Evolutionary conservation across 2,797 vertebrate species (phyloP).

Genomic region (Triplophysa yarkandensis): DNA sequence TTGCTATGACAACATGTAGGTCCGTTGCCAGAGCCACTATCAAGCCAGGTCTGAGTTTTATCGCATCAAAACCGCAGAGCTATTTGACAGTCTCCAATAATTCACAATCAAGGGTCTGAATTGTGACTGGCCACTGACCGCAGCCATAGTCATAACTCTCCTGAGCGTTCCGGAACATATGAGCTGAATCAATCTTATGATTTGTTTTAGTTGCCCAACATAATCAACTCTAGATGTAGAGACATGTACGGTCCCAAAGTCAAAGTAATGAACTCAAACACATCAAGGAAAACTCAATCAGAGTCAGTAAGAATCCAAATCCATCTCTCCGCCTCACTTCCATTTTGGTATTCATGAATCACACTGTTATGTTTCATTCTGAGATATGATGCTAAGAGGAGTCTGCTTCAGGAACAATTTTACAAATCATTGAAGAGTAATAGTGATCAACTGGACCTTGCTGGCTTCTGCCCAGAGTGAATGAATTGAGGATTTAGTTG

Average conservation of each 20-base stretch:
- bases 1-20: slow-evolving; percentile 63
- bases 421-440: slow-evolving; percentile 35
- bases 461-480: slow-evolving; percentile 5
- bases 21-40: slow-evolving; percentile 11
- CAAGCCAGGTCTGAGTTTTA: slow-evolving; percentile 34
- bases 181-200: background rate
- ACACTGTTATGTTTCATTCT: slow-evolving; percentile 28
- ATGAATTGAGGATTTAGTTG: slow-evolving; percentile 34
- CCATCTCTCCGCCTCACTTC: background rate
- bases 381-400: slow-evolving; percentile 11
- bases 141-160: background rate
- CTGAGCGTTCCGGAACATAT: background rate
- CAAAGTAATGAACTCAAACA: slow-evolving; percentile 2
- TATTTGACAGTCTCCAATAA: slow-evolving; percentile 38
- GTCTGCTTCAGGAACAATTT: slow-evolving; percentile 14
- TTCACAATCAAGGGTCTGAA: slow-evolving; percentile 16
- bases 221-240: background rate
- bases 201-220: background rate
- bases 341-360: slow-evolving; percentile 41
- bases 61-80: slow-evolving; percentile 21
- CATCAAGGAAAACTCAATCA: slow-evolving; percentile 18
- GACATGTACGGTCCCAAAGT: background rate
- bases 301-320: slow-evolving; percentile 9
- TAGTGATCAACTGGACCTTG: slow-evolving; percentile 16
- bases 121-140: background rate